Conservation (phyloP, 2,888 invertebrate genomes). For the Hirtodrosophila histrioides region DNA sequence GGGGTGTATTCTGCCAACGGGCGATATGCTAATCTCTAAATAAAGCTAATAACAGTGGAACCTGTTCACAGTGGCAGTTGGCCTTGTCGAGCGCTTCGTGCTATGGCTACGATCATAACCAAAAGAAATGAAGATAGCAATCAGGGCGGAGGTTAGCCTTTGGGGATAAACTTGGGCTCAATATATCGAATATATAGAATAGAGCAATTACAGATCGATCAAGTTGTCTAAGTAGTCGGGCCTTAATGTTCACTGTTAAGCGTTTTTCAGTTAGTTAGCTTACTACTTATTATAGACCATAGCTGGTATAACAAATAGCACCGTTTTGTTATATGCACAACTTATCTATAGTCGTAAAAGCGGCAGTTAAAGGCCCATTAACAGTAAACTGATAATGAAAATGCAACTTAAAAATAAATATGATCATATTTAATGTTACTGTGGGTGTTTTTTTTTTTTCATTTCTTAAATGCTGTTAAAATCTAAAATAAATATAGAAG, state of each 20-base stretch:
- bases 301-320: neutral
- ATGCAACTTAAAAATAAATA: neutral
- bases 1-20: constrained; percentile 9
- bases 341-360: neutral
- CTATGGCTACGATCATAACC: constrained; percentile 17
- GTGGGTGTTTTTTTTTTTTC: too few relatives aligned
- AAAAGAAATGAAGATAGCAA: constrained; percentile 34
- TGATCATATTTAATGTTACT: neutral
- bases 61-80: constrained; percentile 52
- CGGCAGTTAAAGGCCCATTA: neutral
- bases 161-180: neutral
- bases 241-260: too few relatives aligned
- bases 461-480: too few relatives aligned
- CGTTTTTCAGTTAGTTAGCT: constrained; percentile 1
- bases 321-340: neutral
- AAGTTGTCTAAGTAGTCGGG: neutral
- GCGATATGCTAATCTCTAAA: constrained; percentile 54
- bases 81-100: constrained; percentile 28
- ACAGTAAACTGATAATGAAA: neutral
- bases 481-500: too few relatives aligned
- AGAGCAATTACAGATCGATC: constrained; percentile 5
- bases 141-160: constrained; percentile 2
- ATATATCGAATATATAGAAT: neutral
- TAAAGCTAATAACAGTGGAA: constrained; percentile 63
- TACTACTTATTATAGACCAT: too few relatives aligned